These are phyloP conservation scores for Hipparchia semele DNA, from an alignment of 2,888 invertebrate species.

Conservation along the genomic window DNA sequence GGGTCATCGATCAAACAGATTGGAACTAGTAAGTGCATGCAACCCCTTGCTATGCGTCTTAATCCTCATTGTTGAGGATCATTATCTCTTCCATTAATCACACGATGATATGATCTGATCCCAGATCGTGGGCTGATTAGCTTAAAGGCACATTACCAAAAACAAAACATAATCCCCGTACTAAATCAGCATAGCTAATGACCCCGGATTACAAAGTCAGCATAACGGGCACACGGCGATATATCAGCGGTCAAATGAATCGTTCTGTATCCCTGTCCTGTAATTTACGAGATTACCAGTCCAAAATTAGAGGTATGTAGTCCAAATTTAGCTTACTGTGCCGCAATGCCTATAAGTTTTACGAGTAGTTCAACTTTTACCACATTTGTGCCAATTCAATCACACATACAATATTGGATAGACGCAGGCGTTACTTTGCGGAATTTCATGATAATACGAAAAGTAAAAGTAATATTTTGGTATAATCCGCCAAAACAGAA, in stretches of 20 bases:
- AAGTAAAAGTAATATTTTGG: too few species aligned
- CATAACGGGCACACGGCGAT: slow-evolving; percentile 36
- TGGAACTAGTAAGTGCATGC: too few species aligned
- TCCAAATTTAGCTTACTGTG: slow-evolving; percentile 2
- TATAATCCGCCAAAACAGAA: too few species aligned
- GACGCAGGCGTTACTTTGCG: too few species aligned
- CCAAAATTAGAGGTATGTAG: slow-evolving; percentile 40
- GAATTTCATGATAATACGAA: too few species aligned
- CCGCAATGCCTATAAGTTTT: neutral
- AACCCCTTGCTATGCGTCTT: too few species aligned
- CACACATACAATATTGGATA: too few species aligned
- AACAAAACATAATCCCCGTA: slow-evolving; percentile 32
- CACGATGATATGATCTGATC: neutral
- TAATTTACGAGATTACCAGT: slow-evolving; percentile 41
- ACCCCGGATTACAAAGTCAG: slow-evolving; percentile 42
- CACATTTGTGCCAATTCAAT: too few species aligned
- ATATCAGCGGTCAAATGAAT: slow-evolving; percentile 42
- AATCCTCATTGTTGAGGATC: too few species aligned
- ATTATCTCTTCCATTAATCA: too few species aligned
- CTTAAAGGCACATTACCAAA: slow-evolving; percentile 17
- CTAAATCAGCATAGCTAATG: slow-evolving; percentile 41
- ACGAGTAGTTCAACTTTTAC: too few species aligned
- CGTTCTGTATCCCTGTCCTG: slow-evolving; percentile 40
- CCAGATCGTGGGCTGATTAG: neutral
- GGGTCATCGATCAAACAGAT: too few species aligned